Base-by-base conservation (phyloP, 2,113 vertebrate genomes). In the Osmerus eperlanus region DNA sequence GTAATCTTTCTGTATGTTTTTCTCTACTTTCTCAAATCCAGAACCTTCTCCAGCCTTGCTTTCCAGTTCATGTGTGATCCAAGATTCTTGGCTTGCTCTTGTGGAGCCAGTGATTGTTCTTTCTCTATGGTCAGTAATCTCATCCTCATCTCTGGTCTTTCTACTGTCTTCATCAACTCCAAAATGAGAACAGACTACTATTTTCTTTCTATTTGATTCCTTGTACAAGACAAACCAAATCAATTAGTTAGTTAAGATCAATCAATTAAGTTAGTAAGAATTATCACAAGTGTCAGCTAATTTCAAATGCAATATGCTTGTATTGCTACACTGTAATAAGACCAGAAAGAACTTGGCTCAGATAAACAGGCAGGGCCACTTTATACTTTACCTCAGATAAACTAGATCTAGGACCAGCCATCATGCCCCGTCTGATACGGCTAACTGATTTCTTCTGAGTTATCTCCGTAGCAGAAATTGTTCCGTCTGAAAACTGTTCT, bases 141-240 rank as follows among this genome's bases (percentile, higher is more conserved):
- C 53, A 69, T 28, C 16, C 58, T 62, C 77, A 65, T 67, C 70
- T 13, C 0, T 2, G 15, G 59, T 65, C 3, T 8, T 73, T 2
- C 19, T 62, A 59, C 15, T 66, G 19, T 76, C 76, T 68, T 78
- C 68, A 25, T 83, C 90, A 53, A 61, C 83, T 59, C 78, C 86
- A 16, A 78, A 11, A 0, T 79, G 82, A 0, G 72, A 56, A 51
- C 81, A 86, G 23, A 77, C 16, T 28, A 78, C 73, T n/a, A n/a
- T n/a, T n/a, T n/a, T n/a, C 77, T 82, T 95, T 76, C 84, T 93
- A 53, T 86, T 86, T 61, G 86, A 80, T 62, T 94, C 95, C 97
- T 99, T 65, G 28, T 56, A 68, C 8, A 62, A 68, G 52, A 68
- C 41, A 72, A 21, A 70, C 15, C 19, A 52, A 9, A 65, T 3